phyloP scores from a whole-genome alignment of 2,797 vertebrate species.

The Echiichthys vipera region DNA sequence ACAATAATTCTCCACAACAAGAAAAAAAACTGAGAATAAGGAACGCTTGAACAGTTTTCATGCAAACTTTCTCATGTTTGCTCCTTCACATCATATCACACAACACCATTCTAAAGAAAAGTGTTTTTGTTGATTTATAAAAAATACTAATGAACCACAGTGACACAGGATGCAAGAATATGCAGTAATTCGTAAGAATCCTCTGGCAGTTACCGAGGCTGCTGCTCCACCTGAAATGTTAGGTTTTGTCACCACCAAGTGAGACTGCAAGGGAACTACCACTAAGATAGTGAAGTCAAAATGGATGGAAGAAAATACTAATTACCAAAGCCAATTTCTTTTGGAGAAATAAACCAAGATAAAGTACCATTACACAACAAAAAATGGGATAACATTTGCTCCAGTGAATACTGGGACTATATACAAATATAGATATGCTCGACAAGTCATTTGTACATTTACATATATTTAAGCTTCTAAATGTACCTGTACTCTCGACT shows the following conservation, averaged over 20 bases:
- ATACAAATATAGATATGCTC: no score
- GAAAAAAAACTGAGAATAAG: neutral
- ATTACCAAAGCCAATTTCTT: no score
- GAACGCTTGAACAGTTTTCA: neutral
- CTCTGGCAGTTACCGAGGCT: neutral
- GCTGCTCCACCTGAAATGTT: neutral
- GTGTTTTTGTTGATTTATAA: neutral
- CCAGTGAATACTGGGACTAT: no score
- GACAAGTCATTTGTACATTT: no score
- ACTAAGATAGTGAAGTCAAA: neutral
- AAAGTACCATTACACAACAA: no score
- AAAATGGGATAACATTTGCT: no score
- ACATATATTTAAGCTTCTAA: no score
- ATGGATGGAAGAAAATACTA: neutral
- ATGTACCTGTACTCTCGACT: no score
- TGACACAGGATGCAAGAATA: neutral
- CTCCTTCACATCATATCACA: neutral
- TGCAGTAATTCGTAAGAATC: neutral
- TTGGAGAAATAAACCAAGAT: no score
- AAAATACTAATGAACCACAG: neutral
- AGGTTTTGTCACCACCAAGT: conserved; percentile 66
- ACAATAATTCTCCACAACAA: neutral
- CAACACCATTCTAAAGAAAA: neutral
- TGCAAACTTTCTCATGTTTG: neutral
- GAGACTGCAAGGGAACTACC: conserved; percentile 36